Conservation (phyloP, 2,113 vertebrate species). For the Morone saxatilis region DNA sequence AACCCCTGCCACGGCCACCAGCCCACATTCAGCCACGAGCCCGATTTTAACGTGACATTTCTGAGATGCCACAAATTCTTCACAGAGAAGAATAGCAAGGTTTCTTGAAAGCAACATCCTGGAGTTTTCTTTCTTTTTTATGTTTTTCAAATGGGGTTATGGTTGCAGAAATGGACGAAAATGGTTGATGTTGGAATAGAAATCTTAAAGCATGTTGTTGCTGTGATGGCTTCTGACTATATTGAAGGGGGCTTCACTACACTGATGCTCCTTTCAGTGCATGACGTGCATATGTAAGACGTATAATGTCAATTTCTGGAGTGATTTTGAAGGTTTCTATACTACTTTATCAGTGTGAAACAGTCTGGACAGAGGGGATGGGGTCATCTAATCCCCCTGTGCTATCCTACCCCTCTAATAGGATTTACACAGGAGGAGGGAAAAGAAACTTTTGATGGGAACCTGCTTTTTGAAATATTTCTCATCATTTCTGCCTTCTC, state of each 20-base stretch:
- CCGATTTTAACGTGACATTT: slow-evolving; percentile 69
- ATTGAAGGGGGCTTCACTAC: background rate
- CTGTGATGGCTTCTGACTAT: background rate
- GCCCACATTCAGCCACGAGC: background rate
- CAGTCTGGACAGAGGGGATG: slow-evolving; percentile 23
- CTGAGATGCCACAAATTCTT: slow-evolving; percentile 70
- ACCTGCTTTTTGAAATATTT: slow-evolving; percentile 69
- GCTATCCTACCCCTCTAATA: slow-evolving; percentile 49
- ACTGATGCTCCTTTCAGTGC: background rate
- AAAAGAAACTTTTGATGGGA: slow-evolving; percentile 37
- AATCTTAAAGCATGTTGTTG: slow-evolving; percentile 3
- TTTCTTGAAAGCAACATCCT: too few relatives aligned
- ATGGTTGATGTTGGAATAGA: slow-evolving; percentile 20
- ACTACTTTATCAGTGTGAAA: slow-evolving; percentile 41
- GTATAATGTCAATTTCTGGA: background rate
- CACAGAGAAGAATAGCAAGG: slow-evolving; percentile 8
- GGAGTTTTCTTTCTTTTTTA: too few relatives aligned
- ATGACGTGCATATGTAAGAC: background rate
- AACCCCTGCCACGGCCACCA: background rate
- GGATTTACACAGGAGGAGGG: slow-evolving; percentile 56
- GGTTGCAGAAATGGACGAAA: background rate
- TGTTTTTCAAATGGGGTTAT: slow-evolving; percentile 8
- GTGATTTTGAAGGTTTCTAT: slow-evolving; percentile 9
- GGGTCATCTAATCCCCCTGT: slow-evolving; percentile 52
- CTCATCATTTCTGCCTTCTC: slow-evolving; percentile 51